Evolutionary conservation across 2,888 invertebrate genomes (phyloP).

Genomic region (Girardia tigrina): DNA sequence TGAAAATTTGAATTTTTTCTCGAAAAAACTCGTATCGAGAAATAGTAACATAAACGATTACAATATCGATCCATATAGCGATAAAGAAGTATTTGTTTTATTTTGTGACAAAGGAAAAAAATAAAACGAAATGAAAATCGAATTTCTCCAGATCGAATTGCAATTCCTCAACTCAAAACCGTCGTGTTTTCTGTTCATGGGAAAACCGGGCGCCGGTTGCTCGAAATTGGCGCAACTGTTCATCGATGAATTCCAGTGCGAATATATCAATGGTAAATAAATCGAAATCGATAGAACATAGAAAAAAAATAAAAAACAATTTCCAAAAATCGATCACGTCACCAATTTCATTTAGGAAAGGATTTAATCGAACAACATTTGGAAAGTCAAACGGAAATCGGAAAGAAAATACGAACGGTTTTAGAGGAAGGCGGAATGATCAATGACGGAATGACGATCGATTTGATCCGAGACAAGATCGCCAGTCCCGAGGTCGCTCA

Average conservation of each 20-base stretch:
- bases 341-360: constrained; percentile 41
- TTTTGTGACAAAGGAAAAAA: no score
- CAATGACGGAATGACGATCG: constrained; percentile 45
- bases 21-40: neutral
- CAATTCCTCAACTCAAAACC: constrained; percentile 48
- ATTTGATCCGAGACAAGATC: constrained; percentile 47
- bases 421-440: constrained; percentile 46
- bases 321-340: no score
- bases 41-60: neutral
- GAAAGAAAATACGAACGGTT: constrained; percentile 43
- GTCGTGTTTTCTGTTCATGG: constrained; percentile 48
- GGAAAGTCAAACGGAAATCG: constrained; percentile 46
- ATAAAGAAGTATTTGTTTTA: neutral
- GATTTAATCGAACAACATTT: constrained; percentile 45
- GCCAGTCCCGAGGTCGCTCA: constrained; percentile 50
- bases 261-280: constrained; percentile 46
- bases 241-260: constrained; percentile 48
- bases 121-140: neutral
- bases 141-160: constrained; percentile 44
- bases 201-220: constrained; percentile 50
- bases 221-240: constrained; percentile 45
- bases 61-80: constrained; percentile 16
- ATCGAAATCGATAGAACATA: neutral
- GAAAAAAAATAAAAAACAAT: neutral
- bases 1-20: neutral